phyloP scores from a whole-genome alignment of 2,113 vertebrate genomes.

The Mellivora capensis region DNA sequence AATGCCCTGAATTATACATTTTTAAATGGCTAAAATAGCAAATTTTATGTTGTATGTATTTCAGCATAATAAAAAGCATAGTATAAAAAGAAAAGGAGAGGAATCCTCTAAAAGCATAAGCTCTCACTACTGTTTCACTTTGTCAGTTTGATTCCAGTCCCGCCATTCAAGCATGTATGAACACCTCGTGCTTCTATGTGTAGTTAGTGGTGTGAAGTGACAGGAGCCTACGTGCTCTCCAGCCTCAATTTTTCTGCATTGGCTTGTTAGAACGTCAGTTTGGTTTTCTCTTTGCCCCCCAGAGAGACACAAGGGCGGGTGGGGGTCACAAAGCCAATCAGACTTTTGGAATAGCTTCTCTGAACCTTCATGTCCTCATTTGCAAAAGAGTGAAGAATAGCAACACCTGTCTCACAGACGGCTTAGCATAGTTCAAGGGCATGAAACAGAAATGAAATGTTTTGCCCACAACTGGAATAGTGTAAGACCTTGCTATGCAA shows the following conservation, averaged over 20 bases:
- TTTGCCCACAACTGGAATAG: neutral
- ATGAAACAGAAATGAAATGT: neutral
- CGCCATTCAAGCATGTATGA: neutral
- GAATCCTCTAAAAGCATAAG: neutral
- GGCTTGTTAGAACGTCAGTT: neutral
- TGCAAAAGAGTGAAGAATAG: neutral
- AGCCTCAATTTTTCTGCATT: neutral
- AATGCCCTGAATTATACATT: neutral
- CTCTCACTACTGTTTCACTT: neutral
- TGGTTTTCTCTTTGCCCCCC: neutral
- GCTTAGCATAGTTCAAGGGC: neutral
- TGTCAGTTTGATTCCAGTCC: neutral
- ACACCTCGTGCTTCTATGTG: neutral
- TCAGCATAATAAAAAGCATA: neutral
- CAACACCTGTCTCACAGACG: neutral
- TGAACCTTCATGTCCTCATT: neutral
- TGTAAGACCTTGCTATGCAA: neutral
- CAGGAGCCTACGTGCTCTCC: neutral
- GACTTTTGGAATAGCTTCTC: neutral
- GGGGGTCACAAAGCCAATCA: neutral
- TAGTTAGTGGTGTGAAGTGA: too few species aligned
- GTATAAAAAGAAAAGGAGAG: neutral
- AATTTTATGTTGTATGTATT: neutral
- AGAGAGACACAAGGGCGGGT: neutral
- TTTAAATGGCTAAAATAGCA: neutral